Evolutionary conservation across 2,888 invertebrate genomes (phyloP).

Genomic region (Eurytoma adleriae): DNA sequence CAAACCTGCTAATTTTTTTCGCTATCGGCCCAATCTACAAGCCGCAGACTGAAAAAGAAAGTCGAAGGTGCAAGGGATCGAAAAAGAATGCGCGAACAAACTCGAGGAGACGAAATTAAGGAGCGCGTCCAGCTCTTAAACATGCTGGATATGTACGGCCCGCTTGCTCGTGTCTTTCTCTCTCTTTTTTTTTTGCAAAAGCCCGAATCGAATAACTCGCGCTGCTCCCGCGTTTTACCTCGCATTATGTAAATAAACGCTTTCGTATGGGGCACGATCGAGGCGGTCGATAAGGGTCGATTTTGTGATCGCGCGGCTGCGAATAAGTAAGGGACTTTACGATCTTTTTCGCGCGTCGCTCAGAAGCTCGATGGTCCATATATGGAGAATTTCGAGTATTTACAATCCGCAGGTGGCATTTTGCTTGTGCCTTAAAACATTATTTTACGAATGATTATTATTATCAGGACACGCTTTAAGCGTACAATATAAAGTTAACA

Average conservation of each 20-base stretch:
- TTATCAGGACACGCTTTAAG: too few species aligned
- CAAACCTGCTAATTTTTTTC: too few species aligned
- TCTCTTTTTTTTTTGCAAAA: not conserved
- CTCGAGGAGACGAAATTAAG: constrained; percentile 10
- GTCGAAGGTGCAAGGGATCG: not conserved
- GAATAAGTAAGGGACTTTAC: not conserved
- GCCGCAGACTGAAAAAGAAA: not conserved
- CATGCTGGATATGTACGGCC: constrained; percentile 9
- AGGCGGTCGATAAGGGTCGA: not conserved
- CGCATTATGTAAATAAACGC: constrained; percentile 38
- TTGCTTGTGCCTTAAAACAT: too few species aligned
- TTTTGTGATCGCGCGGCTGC: not conserved
- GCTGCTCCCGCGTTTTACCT: not conserved
- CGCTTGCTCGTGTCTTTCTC: not conserved
- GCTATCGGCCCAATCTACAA: too few species aligned
- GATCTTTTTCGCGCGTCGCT: too few species aligned
- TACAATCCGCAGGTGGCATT: too few species aligned
- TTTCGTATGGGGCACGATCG: constrained; percentile 10
- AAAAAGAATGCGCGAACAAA: not conserved
- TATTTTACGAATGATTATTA: too few species aligned
- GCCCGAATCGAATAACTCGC: constrained; percentile 4
- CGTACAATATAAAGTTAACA: too few species aligned
- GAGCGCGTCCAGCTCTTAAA: constrained; percentile 21
- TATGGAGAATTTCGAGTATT: too few species aligned
- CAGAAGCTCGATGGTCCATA: too few species aligned